Evolutionary conservation across 2,113 vertebrate genomes (phyloP).

Genomic region (Lophochroa leadbeateri): DNA sequence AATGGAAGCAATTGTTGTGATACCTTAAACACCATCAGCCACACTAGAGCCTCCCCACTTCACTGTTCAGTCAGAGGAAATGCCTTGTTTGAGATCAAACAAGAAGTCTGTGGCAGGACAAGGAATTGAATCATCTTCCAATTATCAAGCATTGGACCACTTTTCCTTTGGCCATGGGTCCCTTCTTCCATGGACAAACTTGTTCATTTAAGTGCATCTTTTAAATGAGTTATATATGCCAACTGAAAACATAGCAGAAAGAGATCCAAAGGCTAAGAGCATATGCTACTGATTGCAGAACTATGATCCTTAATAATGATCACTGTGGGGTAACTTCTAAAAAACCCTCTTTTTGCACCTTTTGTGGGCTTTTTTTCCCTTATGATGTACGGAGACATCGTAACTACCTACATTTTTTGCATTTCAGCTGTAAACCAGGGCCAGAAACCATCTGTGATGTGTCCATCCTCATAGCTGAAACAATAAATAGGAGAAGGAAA

Average conservation of each 20-base stretch:
- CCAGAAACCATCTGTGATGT: background rate
- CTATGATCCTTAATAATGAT: background rate
- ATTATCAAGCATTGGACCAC: fast-evolving
- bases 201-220: background rate
- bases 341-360: background rate
- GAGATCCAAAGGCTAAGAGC: background rate
- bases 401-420: background rate
- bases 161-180: background rate
- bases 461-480: background rate
- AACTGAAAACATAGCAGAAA: background rate
- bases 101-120: background rate
- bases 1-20: background rate
- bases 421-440: background rate
- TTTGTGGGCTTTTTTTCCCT: background rate
- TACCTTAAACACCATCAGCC: background rate
- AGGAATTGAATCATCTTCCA: background rate
- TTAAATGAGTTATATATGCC: fast-evolving
- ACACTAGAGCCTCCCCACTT: background rate
- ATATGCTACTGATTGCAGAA: background rate
- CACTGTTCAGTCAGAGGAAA: background rate
- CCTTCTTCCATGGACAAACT: background rate
- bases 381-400: background rate
- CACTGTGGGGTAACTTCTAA: background rate
- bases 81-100: background rate
- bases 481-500: background rate